Evolutionary conservation across 1,140 invertebrate species (phyloP), one percentile per base, ranked within the genome.

Genomic region (Leptinotarsa defecta): DNA sequence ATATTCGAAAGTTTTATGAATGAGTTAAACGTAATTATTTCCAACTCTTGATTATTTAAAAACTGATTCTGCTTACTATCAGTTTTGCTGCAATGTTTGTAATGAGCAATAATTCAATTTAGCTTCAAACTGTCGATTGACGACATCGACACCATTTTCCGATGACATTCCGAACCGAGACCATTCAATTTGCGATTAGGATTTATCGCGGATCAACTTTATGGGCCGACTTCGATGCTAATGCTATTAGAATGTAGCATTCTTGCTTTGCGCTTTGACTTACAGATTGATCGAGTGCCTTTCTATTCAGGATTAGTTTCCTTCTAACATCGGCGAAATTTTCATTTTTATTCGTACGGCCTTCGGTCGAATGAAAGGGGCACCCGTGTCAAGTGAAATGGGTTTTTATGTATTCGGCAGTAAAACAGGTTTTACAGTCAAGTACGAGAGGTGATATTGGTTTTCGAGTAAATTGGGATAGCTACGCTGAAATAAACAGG

Each of bases 181-280:
- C 78, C 79, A 80, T 81, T 81, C 79, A 81, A 81, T 80, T 81
- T 81, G 80, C 78, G 79, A 81, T 71, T 77, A 62, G 80, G 79
- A 81, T 81, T 81, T 81, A 81, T 79, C 73, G 79, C 73, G 74
- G 80, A 81, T 81, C 79, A 79, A 74, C 73, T 81, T 80, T 77
- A 76, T 74, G 79, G 75, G 67, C 74, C 77, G 76, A 74, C 76
- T 78, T 73, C 71, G 70, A 79, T 80, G 79, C 79, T 81, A 81
- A 81, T 81, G 73, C 77, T 77, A 81, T 80, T 81, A 80, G 78
- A 77, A 77, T 79, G 78, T 79, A 77, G 76, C 77, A 81, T 80
- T 81, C 78, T 80, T 81, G 78, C 77, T 77, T 80, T 81, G 78
- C 77, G 75, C 77, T 69, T 73, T 77, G 61, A 68, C 75, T 20